Conservation (phyloP, 23 tunicate genomes). For the Trididemnum miniatum region DNA sequence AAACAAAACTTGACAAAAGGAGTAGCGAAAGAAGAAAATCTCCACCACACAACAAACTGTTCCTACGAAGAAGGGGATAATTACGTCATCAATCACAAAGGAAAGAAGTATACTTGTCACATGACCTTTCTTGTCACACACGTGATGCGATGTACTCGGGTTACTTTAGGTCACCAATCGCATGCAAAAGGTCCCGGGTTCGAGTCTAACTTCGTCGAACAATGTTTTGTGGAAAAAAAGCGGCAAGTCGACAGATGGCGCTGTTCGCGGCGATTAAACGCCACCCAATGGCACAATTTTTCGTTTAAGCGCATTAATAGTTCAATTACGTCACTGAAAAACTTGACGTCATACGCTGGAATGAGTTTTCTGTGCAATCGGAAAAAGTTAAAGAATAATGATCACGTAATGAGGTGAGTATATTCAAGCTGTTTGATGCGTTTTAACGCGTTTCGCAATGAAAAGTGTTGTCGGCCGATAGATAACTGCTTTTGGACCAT, state of each 20-base stretch:
- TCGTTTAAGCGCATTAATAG: constrained; percentile 16
- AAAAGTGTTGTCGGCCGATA: too few relatives aligned
- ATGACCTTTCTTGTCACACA: constrained; percentile 4
- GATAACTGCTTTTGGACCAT: too few relatives aligned
- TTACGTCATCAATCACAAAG: not conserved
- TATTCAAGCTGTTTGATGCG: too few relatives aligned
- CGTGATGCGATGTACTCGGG: not conserved
- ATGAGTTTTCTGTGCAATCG: constrained; percentile 12
- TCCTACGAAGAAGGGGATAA: not conserved
- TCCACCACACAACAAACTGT: not conserved
- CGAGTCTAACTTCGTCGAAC: not conserved
- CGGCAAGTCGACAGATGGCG: constrained; percentile 5
- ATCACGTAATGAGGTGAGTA: not conserved
- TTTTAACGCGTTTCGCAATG: too few relatives aligned
- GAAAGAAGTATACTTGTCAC: constrained; percentile 2
- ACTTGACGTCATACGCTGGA: constrained; percentile 14
- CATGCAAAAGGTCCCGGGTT: not conserved
- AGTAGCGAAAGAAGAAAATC: not conserved
- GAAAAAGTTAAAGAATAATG: not conserved
- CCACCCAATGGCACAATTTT: constrained; percentile 3
- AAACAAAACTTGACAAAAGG: not conserved
- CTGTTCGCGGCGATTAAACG: constrained; percentile 11
- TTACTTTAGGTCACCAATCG: not conserved
- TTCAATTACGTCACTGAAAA: not conserved
- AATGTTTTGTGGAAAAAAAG: constrained; percentile 5